phyloP scores from a whole-genome alignment of 2,797 vertebrate species.

The Lacerta agilis region DNA sequence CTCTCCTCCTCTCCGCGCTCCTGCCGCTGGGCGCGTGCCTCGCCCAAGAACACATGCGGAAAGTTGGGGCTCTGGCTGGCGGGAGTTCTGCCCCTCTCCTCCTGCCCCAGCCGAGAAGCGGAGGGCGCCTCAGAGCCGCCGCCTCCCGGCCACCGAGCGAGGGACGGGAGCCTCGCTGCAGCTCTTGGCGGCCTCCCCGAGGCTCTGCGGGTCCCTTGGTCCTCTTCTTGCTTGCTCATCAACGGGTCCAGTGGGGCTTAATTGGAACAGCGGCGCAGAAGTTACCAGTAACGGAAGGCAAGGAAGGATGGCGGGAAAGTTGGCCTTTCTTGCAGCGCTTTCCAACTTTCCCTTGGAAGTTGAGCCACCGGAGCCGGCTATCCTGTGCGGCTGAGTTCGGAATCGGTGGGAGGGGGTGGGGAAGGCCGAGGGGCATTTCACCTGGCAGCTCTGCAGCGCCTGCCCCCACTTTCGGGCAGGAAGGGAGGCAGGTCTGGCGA shows the following conservation, averaged over 20 bases:
- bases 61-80: not conserved
- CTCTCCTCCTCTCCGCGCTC: not conserved
- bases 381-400: no score
- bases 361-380: not conserved
- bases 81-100: not conserved
- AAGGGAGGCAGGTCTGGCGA: conserved; percentile 14
- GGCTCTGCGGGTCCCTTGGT: not conserved
- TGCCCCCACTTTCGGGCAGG: not conserved
- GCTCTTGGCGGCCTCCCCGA: not conserved
- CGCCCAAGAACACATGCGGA: not conserved
- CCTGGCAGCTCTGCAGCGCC: not conserved
- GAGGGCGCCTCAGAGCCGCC: not conserved
- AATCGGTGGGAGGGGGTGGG: not conserved
- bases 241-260: not conserved
- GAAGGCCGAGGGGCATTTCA: not conserved
- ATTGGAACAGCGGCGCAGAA: not conserved
- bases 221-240: no score
- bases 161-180: no score
- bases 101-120: not conserved
- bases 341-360: not conserved
- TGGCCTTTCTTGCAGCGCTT: not conserved
- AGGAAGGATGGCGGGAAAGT: not conserved
- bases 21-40: not conserved
- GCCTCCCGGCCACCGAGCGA: not conserved
- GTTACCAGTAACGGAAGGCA: not conserved